Base-by-base conservation (phyloP, 2,888 invertebrate species). In the Strigamia maritima region DNA sequence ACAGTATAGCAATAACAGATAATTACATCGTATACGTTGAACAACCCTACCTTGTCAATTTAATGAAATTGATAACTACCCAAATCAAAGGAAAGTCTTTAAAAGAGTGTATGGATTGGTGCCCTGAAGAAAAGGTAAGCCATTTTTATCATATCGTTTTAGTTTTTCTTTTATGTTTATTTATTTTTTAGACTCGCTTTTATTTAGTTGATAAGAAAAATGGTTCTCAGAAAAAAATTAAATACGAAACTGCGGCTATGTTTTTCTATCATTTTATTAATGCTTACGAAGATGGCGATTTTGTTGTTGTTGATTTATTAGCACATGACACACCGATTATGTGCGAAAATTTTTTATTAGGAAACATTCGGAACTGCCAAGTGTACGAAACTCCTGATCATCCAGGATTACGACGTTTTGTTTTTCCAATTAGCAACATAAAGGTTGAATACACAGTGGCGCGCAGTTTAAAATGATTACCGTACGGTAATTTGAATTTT, bases 201-300 rank as follows among this genome's bases (percentile, higher is more conserved):
- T 83, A 85, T 54, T 82, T 88, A 14, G 83, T 87, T 16, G 84
- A 86, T 28, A 85, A 86, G 80, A 81, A 81, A 12, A 86, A 85
- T 38, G 88, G 88, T 2, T 83, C 85, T 79, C 81, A 84, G 28
- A 80, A 85, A 12, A 84, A 84, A 0, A 81, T 83, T 0, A 83
- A 83, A 22, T 88, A 86, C 82, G 83, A 85, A 79, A 83, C 87
- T 0, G 85, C 85, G 10, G 83, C 87, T 0, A 86, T 88, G 81
- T 89, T 89, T 83, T 85, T 86, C 28, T 88, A 89, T 83, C 89
- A 89, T 82, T 87, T 87, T 81, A 86, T 88, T 78, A 89, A 89
- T 82, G 85, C 88, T 6, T 89, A 86, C 82, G 89, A 89, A 83
- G 86, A 86, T 70, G 85, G 87, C 79, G 86, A 84, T 4, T 86